A percentile compares a stretch with the other conserved stretches of the same genome.
These are phyloP conservation scores for Hetaerina americana DNA, from an alignment of 1,140 invertebrate species.

Conservation along the genomic window DNA sequence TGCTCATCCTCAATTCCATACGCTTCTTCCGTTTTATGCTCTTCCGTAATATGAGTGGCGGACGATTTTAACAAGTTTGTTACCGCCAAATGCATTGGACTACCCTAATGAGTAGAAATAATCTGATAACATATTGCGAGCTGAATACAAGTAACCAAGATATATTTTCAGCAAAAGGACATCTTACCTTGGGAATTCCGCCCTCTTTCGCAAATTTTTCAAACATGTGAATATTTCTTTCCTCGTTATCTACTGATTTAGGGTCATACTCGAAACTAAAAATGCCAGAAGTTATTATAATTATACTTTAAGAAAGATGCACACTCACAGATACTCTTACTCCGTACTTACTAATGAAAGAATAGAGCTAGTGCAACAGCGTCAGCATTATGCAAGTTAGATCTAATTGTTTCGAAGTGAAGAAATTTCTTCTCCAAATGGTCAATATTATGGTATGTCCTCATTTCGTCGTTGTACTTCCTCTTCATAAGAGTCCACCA, in stretches of 20 bases:
- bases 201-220: not conserved
- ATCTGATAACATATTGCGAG: slow-evolving; percentile 3
- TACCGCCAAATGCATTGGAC: slow-evolving; percentile 31
- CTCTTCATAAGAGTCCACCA: slow-evolving; percentile 28
- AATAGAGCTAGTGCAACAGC: slow-evolving; percentile 36
- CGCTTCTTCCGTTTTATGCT: slow-evolving; percentile 37
- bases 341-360: slow-evolving; percentile 36
- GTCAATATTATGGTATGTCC: slow-evolving; percentile 34
- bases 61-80: slow-evolving; percentile 35
- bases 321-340: not conserved
- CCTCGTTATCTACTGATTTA: not conserved
- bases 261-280: not conserved
- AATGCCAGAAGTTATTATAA: not conserved
- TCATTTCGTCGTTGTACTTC: slow-evolving; percentile 29
- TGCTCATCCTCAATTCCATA: slow-evolving; percentile 44
- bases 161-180: not conserved
- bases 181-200: not conserved
- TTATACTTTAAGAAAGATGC: not conserved
- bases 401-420: slow-evolving; percentile 32
- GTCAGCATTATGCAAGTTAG: slow-evolving; percentile 31
- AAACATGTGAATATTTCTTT: slow-evolving; percentile 11
- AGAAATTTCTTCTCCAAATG: slow-evolving; percentile 33
- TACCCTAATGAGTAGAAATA: slow-evolving; percentile 24
- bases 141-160: not conserved
- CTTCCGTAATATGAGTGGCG: slow-evolving; percentile 43